Conservation (phyloP, 2,113 vertebrate genomes). For the Antechinus stuartii region DNA sequence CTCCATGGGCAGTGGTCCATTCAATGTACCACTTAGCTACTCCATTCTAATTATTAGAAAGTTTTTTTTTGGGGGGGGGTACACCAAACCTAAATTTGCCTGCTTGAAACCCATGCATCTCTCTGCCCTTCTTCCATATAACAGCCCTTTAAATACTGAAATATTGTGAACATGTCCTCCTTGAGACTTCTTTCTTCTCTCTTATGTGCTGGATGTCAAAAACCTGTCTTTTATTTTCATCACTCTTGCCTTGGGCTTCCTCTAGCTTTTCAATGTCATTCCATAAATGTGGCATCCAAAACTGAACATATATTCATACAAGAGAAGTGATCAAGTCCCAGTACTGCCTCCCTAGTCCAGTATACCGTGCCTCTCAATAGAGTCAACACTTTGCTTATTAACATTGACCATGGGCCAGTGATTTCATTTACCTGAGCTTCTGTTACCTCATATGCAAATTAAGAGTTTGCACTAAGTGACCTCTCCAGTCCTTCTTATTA, state of each 20-base stretch:
- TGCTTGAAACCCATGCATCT: background rate
- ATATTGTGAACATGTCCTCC: background rate
- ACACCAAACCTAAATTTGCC: background rate
- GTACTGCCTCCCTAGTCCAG: background rate
- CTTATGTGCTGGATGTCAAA: background rate
- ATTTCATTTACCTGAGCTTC: background rate
- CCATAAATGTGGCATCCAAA: background rate
- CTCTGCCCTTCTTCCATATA: background rate
- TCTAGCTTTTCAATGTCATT: background rate
- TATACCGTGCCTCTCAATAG: background rate
- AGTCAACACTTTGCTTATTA: background rate
- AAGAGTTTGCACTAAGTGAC: background rate
- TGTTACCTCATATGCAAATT: background rate
- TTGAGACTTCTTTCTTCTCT: background rate
- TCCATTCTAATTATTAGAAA: background rate
- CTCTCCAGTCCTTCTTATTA: background rate
- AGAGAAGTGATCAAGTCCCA: background rate
- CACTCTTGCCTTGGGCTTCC: background rate
- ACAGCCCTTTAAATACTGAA: background rate
- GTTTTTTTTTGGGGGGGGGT: background rate
- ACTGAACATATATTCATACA: background rate
- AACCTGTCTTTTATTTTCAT: background rate
- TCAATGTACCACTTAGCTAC: background rate
- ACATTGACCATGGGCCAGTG: background rate
- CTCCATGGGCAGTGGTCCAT: background rate